Percentiles rank a stretch among this genome's conserved stretches.
phyloP scores from a whole-genome alignment of 2,888 invertebrate genomes.

The Chouioia cunea region DNA sequence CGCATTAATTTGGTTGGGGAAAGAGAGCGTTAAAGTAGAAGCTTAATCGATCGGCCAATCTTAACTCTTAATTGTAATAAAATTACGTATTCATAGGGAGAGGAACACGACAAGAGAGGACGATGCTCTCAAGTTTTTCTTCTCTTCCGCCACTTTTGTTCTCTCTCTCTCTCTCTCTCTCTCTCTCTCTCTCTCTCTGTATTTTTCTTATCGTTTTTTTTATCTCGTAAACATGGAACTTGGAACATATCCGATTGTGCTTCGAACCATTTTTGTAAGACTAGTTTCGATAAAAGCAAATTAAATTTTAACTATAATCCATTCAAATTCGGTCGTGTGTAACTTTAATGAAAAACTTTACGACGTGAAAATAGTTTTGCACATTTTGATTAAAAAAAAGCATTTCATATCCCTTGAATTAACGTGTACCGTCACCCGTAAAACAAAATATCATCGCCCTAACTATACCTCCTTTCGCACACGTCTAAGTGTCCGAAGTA shows the following conservation, averaged over 20 bases:
- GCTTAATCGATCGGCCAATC: constrained; percentile 52
- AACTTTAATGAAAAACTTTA: too few relatives aligned
- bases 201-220: neutral
- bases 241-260: too few relatives aligned
- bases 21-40: constrained; percentile 49
- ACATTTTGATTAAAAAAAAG: too few relatives aligned
- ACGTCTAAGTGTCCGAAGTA: constrained; percentile 27
- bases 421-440: too few relatives aligned
- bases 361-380: too few relatives aligned
- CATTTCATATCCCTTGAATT: too few relatives aligned
- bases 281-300: too few relatives aligned
- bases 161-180: neutral
- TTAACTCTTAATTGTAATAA: constrained; percentile 61
- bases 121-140: neutral
- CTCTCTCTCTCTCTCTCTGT: neutral
- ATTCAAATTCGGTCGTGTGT: too few relatives aligned
- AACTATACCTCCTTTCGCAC: constrained; percentile 1
- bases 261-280: too few relatives aligned
- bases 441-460: neutral
- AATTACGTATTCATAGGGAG: constrained; percentile 64
- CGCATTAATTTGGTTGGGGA: constrained; percentile 35
- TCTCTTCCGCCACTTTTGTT: neutral
- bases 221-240: too few relatives aligned
- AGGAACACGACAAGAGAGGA: too few relatives aligned
- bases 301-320: too few relatives aligned